Evolutionary conservation across 1,140 invertebrate species (phyloP).

Genomic region (Cataglyphis hispanica): DNA sequence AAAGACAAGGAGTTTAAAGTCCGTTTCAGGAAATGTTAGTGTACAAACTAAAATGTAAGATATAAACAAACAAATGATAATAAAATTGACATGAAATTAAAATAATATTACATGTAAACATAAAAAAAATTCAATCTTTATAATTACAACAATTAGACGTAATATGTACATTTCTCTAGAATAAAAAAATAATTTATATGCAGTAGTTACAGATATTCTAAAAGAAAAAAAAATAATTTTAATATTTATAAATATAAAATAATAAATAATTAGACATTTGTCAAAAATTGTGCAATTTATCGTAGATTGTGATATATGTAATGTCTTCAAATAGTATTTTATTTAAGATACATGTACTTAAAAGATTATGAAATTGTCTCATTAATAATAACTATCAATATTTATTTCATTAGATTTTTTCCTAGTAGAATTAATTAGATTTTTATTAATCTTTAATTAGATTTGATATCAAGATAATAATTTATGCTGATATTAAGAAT

Average conservation of each 20-base stretch:
- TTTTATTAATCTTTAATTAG: background rate
- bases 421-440: background rate
- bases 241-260: background rate
- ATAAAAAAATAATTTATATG: background rate
- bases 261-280: background rate
- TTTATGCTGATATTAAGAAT: background rate
- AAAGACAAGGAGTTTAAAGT: slow-evolving; percentile 33
- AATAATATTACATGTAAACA: background rate
- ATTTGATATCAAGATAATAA: background rate
- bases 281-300: slow-evolving; percentile 11
- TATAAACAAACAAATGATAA: slow-evolving; percentile 3
- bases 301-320: background rate
- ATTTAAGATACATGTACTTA: background rate
- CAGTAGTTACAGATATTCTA: background rate
- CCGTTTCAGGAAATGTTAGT: background rate
- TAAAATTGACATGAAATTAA: background rate
- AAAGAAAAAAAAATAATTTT: background rate
- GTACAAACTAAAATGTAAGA: background rate
- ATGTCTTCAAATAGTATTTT: background rate
- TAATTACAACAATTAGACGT: background rate
- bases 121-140: background rate
- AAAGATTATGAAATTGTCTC: background rate
- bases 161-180: background rate
- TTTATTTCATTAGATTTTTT: background rate
- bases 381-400: background rate